Base-by-base conservation (phyloP, 2,113 vertebrate species). In the Paraplagusia blochii region DNA sequence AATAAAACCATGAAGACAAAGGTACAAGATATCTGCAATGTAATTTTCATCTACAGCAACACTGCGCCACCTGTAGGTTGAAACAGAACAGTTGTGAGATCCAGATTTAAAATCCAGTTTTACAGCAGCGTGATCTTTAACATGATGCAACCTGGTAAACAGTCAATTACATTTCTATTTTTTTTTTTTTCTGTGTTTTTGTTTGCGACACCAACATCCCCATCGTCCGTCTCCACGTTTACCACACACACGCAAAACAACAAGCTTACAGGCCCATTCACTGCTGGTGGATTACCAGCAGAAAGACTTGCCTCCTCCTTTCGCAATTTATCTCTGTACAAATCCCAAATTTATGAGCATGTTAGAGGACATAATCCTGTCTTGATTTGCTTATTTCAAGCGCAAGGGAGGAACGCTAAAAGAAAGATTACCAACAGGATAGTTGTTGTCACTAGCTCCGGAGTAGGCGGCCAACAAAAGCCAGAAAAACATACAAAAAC, bases 311-410 rank as follows among this genome's bases (percentile, higher is more conserved):
- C 88, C 88, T 90, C 90, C 89, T 90, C 92, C 92, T 91, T 92
- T 92, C 92, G 90, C 91, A 95, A 94, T 94, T 94, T 94, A 92
- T 91, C 82, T 75, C 87, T 66, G 83, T 91, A 88, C 84, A 84
- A 82, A 90, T 87, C 85, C 89, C 84, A 90, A 91, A 86, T 93
- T 92, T 88, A 83, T 76, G 77, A 84, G 81, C 87, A 84, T 77
- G 88, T 91, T 90, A 89, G 81, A 72, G 74, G 87, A 3, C 81
- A 88, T 94, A 94, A 94, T 80, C 86, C 57, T 71, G 82, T 50
- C 61, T 87, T 83, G 86, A 91, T 92, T 91, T 84, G 6, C 77
- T 80, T 84, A 53, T 53, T 88, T 89, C 77, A 81, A 87, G 88
- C 50, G 42, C 43, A 35, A 18, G 64, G 48, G 22, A 15, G 50